Evolutionary conservation across 2,888 invertebrate species (phyloP), one percentile per base, ranked within the genome.

Genomic region (Matsumyia berberina): DNA sequence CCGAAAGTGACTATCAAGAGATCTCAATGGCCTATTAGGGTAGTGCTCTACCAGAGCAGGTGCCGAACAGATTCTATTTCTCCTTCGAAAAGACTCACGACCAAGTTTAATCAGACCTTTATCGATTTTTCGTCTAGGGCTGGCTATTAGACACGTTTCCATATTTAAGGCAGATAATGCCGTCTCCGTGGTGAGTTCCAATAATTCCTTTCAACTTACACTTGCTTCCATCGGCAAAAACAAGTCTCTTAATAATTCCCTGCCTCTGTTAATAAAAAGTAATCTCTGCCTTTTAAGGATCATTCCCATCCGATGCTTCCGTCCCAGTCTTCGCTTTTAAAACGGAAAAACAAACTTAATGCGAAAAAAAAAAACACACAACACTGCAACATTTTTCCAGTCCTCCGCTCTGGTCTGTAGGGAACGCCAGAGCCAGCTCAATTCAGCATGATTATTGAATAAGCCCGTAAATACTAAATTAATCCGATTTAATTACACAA

Each of bases 401-500:
- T 33, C 55, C 49, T 39, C 8, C 2, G 29, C 29, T 11, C 1
- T n/a, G n/a, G n/a, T n/a, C n/a, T n/a, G n/a, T 24, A 51, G 15
- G n/a, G n/a, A 55, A 55, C 49, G 8, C 64, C 66, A 51, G 29
- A 33, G 19, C 55, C 33, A 5, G n/a, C 46, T 37, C 42, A 33
- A 73, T 70, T 79, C 57, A 19, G 55, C 58, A 80, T 85, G 85
- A 80, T 85, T 80, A 85, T 80, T 85, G 76, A 85, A 70, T 80
- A 85, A 85, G 35, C 53, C 66, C 80, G 70, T 85, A 85, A 85
- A 85, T 85, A 85, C 76, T 76, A 72, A 80, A 85, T 80, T 85
- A 85, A 85, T 85, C 85, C 85, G 85, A 85, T 85, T 85, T 85
- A 85, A 85, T 85, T 85, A 80, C 62, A 80, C 74, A 85, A 80